A percentile compares a stretch with the other conserved stretches of the same genome.
phyloP scores from a whole-genome alignment of 2,888 invertebrate species.

The Drosophila mercatorum region DNA sequence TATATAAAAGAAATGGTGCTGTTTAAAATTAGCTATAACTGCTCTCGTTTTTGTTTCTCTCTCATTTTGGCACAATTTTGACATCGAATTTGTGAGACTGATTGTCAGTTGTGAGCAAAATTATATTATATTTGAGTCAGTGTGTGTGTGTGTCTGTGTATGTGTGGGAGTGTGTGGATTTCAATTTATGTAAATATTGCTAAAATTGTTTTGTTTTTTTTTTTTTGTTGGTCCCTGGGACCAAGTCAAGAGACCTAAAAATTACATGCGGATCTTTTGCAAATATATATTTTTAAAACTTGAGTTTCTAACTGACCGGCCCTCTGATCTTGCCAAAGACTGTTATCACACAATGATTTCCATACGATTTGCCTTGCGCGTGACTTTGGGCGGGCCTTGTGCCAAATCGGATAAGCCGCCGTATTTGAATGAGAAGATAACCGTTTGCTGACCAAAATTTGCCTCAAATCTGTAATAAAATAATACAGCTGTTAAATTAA shows the following conservation, averaged over 20 bases:
- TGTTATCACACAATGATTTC: slow-evolving; percentile 88
- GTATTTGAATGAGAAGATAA: slow-evolving; percentile 91
- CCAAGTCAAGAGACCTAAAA: slow-evolving; percentile 53
- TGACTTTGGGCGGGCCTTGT: slow-evolving; percentile 88
- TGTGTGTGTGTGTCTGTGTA: slow-evolving; percentile 1
- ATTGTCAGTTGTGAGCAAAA: slow-evolving; percentile 78
- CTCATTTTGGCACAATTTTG: slow-evolving; percentile 68
- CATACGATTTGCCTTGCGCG: slow-evolving; percentile 89
- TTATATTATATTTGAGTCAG: slow-evolving; percentile 34
- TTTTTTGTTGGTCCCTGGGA: slow-evolving; percentile 71
- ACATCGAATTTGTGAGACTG: slow-evolving; percentile 69
- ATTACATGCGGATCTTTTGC: slow-evolving; percentile 21
- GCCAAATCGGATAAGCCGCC: slow-evolving; percentile 87
- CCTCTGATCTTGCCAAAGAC: slow-evolving; percentile 20
- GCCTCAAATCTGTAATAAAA: slow-evolving; percentile 89
- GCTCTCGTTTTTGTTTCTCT: slow-evolving; percentile 6
- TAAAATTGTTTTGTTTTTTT: slow-evolving; percentile 58
- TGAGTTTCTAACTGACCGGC: slow-evolving; percentile 17
- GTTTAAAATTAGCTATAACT: slow-evolving; percentile 43
- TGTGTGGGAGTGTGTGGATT: slow-evolving; percentile 7
- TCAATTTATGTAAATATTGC: slow-evolving; percentile 51
- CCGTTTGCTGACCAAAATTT: slow-evolving; percentile 92
- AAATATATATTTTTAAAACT: slow-evolving; percentile 26
- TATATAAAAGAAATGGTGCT: slow-evolving; percentile 56
- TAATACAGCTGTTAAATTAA: not conserved